A percentile compares a stretch with the other conserved stretches of the same genome.
Evolutionary conservation across 37 sponge, comb jelly and placozoan species (phyloP).

Genomic region (Spongilla lacustris): DNA sequence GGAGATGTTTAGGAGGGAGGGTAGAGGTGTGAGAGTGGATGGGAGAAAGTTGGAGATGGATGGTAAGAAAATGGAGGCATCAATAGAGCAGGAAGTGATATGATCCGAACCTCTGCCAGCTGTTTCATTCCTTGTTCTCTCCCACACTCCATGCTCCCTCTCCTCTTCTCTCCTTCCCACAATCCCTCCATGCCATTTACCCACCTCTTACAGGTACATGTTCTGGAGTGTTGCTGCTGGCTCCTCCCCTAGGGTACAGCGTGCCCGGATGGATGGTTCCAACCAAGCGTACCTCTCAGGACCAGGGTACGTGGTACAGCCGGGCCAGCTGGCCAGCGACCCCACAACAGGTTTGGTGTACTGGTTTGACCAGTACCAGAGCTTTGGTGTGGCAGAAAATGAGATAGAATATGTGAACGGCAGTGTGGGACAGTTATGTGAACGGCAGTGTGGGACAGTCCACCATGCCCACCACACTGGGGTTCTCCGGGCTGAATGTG

Average conservation of each 20-base stretch:
- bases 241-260: conserved; percentile 14
- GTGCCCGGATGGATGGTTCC: conserved; percentile 31
- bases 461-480: no score
- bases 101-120: not conserved
- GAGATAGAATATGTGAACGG: no score
- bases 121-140: not conserved
- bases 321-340: conserved; percentile 36
- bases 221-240: conserved; percentile 32
- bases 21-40: not conserved
- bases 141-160: not conserved
- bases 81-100: no score
- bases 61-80: not conserved
- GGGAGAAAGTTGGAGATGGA: not conserved
- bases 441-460: no score
- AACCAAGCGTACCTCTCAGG: not conserved
- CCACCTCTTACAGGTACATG: conserved; percentile 3
- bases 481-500: no score
- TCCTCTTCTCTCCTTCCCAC: not conserved
- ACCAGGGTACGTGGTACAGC: not conserved
- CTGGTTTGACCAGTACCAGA: conserved; percentile 21
- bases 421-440: no score
- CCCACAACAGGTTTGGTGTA: conserved; percentile 17
- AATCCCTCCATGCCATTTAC: not conserved
- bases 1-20: not conserved
- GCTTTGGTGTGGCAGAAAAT: no score